Evolutionary conservation across 2,113 vertebrate species (phyloP).

Genomic region (Atherinomorus stipes): DNA sequence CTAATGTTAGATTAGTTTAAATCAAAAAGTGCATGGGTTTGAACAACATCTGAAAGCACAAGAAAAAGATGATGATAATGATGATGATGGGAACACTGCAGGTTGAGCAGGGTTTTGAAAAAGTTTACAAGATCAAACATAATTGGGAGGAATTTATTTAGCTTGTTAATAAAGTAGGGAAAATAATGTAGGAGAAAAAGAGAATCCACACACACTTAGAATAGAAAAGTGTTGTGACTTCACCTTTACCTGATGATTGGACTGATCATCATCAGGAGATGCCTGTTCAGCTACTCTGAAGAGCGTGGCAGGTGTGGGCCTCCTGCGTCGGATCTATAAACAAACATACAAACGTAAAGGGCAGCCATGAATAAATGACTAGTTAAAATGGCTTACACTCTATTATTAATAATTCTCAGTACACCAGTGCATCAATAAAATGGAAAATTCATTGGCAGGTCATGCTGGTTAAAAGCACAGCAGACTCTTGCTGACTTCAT

Average conservation of each 20-base stretch:
- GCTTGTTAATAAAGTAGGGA: neutral
- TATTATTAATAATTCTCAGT: slow-evolving; percentile 46
- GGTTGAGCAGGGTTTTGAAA: neutral
- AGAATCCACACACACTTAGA: slow-evolving; percentile 14
- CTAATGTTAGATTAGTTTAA: no score
- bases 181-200: neutral
- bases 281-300: slow-evolving; percentile 93
- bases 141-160: neutral
- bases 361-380: slow-evolving; percentile 45
- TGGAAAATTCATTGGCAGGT: slow-evolving; percentile 23
- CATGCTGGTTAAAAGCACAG: neutral
- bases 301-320: slow-evolving; percentile 93
- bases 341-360: slow-evolving; percentile 44
- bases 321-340: slow-evolving; percentile 90
- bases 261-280: slow-evolving; percentile 87
- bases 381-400: slow-evolving; percentile 9
- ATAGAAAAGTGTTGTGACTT: slow-evolving; percentile 45
- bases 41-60: slow-evolving; percentile 6
- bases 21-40: neutral
- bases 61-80: neutral
- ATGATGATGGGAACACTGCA: neutral
- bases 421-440: slow-evolving; percentile 30
- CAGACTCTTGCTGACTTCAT: slow-evolving; percentile 20
- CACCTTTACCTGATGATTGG: slow-evolving; percentile 82
- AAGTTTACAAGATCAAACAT: neutral